Percentiles rank a stretch among this genome's conserved stretches.
Conservation (phyloP, 2,888 invertebrate species). For the Orthosia gothica region DNA sequence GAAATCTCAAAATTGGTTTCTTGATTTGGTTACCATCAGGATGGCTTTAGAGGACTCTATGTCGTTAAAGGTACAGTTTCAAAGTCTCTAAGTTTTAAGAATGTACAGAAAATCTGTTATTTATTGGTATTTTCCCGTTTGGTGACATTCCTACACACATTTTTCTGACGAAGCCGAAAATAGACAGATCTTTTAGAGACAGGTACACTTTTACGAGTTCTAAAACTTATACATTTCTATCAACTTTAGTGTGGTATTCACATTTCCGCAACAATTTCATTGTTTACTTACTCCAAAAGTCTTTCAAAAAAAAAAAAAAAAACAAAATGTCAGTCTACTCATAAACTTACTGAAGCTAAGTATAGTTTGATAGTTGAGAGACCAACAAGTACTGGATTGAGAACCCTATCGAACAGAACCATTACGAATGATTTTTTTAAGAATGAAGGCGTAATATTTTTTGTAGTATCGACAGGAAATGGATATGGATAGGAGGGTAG, state of each 20-base stretch:
- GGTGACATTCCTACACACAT: not conserved
- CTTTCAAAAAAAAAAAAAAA: too few relatives aligned
- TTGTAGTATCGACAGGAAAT: constrained; percentile 68
- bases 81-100: too few relatives aligned
- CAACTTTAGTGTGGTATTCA: not conserved
- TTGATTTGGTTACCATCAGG: not conserved
- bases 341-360: not conserved
- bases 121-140: too few relatives aligned
- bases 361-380: constrained; percentile 37
- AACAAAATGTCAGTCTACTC: not conserved
- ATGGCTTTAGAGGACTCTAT: not conserved
- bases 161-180: not conserved
- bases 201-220: too few relatives aligned
- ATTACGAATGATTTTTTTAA: constrained; percentile 68
- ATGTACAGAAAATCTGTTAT: too few relatives aligned
- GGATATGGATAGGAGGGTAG: constrained; percentile 40
- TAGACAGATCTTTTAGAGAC: not conserved
- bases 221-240: not conserved
- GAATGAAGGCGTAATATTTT: constrained; percentile 70
- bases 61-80: too few relatives aligned
- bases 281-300: not conserved
- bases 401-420: constrained; percentile 62
- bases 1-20: not conserved
- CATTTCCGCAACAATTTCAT: not conserved
- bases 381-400: constrained; percentile 52